Evolutionary conservation across 2,797 vertebrate species (phyloP).

Genomic region (Poeciliopsis presidionis): DNA sequence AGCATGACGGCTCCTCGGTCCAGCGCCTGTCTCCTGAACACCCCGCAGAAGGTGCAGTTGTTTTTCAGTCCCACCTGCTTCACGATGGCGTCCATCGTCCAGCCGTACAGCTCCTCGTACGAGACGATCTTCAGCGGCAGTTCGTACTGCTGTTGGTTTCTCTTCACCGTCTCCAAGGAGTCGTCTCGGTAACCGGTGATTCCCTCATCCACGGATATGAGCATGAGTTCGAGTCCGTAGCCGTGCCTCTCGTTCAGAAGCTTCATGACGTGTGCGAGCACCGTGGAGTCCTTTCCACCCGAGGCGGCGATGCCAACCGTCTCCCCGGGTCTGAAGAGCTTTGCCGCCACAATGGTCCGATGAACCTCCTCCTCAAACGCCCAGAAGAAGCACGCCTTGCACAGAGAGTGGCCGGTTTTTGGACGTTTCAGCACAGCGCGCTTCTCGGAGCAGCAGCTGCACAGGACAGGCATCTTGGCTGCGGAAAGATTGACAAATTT

Average conservation of each 20-base stretch:
- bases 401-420: conserved; percentile 85
- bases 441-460: conserved; percentile 77
- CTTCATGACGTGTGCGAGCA: conserved; percentile 88
- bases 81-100: conserved; percentile 91
- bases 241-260: conserved; percentile 82
- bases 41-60: conserved; percentile 92
- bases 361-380: conserved; percentile 91
- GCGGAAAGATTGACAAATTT: not conserved
- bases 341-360: conserved; percentile 79
- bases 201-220: conserved; percentile 89
- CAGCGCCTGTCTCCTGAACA: conserved; percentile 87
- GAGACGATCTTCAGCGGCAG: conserved; percentile 88
- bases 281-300: conserved; percentile 91
- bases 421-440: conserved; percentile 85
- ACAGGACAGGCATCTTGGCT: conserved; percentile 77
- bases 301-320: conserved; percentile 87
- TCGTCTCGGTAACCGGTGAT: conserved; percentile 89
- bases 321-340: conserved; percentile 83
- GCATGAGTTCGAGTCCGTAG: conserved; percentile 82
- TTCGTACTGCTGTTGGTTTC: conserved; percentile 85
- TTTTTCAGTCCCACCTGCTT: conserved; percentile 86
- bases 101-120: conserved; percentile 88
- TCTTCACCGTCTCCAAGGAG: conserved; percentile 87
- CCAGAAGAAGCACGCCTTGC: conserved; percentile 87
- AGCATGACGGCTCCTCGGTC: conserved; percentile 87